These are phyloP conservation scores for Drosophila tristis DNA, from an alignment of 1,140 invertebrate genomes.

Conservation along the genomic window DNA sequence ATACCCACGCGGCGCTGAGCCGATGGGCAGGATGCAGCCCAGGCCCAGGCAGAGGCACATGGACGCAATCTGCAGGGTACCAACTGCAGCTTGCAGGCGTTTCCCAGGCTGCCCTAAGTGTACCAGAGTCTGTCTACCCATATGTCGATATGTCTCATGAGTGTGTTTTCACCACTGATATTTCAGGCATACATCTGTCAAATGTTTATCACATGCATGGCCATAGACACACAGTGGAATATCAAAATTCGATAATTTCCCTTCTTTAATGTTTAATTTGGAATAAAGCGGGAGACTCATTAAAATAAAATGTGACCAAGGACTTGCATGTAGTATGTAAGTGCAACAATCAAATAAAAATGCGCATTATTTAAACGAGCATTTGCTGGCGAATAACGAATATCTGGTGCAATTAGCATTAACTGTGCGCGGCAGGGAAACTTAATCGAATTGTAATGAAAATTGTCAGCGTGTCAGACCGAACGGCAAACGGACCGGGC, in stretches of 20 bases:
- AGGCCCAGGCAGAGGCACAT: constrained; percentile 61
- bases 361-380: constrained; percentile 16
- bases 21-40: constrained; percentile 39
- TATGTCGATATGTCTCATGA: constrained; percentile 23
- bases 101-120: constrained; percentile 73
- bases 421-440: constrained; percentile 28
- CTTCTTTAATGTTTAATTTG: constrained; percentile 12
- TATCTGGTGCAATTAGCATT: constrained; percentile 49
- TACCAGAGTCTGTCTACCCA: constrained; percentile 35
- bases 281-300: not conserved
- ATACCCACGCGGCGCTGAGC: constrained; percentile 68
- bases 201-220: constrained; percentile 41
- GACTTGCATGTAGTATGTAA: too few species aligned
- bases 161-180: constrained; percentile 25
- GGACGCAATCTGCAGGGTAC: constrained; percentile 70
- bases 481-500: constrained; percentile 33
- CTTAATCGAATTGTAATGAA: constrained; percentile 77
- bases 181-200: constrained; percentile 19
- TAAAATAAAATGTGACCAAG: not conserved
- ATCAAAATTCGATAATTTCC: not conserved
- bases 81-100: constrained; percentile 58
- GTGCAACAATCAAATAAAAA: constrained; percentile 6
- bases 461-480: constrained; percentile 60
- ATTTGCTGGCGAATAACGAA: constrained; percentile 25
- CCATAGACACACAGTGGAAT: not conserved